These are phyloP conservation scores for Amblyjoppa fuscipennis DNA, from an alignment of 2,888 invertebrate species.

Conservation along the genomic window DNA sequence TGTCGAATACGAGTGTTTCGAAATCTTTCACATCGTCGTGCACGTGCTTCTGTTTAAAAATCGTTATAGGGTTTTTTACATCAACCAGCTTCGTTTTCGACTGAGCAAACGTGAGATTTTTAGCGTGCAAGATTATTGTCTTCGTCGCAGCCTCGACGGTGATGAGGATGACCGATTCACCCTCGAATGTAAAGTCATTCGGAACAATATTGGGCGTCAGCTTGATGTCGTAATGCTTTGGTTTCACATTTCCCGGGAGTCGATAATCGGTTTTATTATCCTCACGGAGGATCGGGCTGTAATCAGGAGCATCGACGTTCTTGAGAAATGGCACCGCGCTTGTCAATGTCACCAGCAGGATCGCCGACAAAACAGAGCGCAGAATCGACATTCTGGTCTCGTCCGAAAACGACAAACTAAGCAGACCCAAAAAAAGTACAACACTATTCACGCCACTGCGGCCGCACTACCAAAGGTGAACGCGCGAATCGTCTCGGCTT, in stretches of 20 bases:
- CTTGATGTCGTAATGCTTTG: conserved; percentile 86
- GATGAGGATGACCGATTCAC: conserved; percentile 49
- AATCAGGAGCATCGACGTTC: not conserved
- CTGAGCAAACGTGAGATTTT: conserved; percentile 45
- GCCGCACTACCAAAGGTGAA: conserved; percentile 55
- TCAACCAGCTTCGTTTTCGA: not conserved
- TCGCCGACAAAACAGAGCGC: conserved; percentile 31
- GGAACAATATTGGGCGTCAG: conserved; percentile 85
- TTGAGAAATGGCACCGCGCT: conserved; percentile 38
- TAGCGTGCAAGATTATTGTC: conserved; percentile 60
- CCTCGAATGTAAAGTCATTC: conserved; percentile 50
- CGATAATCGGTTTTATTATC: conserved; percentile 82
- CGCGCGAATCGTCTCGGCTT: conserved; percentile 49
- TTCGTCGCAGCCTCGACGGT: accelerated
- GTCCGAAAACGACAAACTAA: not conserved
- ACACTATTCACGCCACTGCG: conserved; percentile 17
- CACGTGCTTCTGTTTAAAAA: not conserved
- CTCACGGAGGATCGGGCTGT: not conserved
- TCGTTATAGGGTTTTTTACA: accelerated
- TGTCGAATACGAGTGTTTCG: not conserved
- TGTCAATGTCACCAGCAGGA: conserved; percentile 35
- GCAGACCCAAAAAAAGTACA: not conserved
- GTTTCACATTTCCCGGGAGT: conserved; percentile 86
- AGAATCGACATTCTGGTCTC: conserved; percentile 31
- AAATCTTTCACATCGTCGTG: conserved; percentile 36